Base-by-base conservation (phyloP, 2,888 invertebrate genomes). In the Seira ritae region DNA sequence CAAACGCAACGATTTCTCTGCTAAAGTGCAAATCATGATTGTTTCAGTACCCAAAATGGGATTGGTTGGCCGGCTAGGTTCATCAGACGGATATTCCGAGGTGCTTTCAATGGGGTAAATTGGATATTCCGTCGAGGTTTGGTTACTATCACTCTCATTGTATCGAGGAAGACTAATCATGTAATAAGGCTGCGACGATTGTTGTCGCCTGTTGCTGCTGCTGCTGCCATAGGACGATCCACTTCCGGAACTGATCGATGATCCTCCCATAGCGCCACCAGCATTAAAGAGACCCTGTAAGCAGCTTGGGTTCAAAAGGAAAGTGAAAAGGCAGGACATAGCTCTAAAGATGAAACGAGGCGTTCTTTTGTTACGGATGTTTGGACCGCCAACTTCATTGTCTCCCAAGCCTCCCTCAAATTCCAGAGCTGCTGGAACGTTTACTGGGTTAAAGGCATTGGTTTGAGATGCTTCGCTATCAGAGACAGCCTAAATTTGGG, bases 291-390 rank as follows among this genome's bases (percentile, higher is more conserved):
- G 69, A 20, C 74, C 70, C 31, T 73, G 74, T 22, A 84, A 77
- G 67, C 87, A 87, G 17, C 73, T 74, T 15, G 87, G 87, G 70
- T 87, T 87, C 1, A 85, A 20, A 19, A 85, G 78, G 42, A 87
- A 84, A 0, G 86, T 86, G 55, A 87, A 77, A 1, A 87, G 74
- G 68, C 87, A 87, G 1, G 81, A 68, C n/a, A 82, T 85, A 17
- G 85, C 72, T 31, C 86, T 24, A 12, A 77, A 71, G 6, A 87
- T 66, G 19, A 80, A 75, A 6, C 84, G 85, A 8, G 87, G 71
- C 0, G 84, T 86, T 69, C 88, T 22, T 70, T 87, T 88, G 23
- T 82, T 71, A n/a, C 87, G 74, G n/a, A 71, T 19, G 22, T n/a
- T 66, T 12, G 20, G 23, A 10, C 24, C 50, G 4, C 66, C 74